Evolutionary conservation across 92 coral and sea anemone genomes (phyloP).

Genomic region (Hydrozoanthus gracilis): DNA sequence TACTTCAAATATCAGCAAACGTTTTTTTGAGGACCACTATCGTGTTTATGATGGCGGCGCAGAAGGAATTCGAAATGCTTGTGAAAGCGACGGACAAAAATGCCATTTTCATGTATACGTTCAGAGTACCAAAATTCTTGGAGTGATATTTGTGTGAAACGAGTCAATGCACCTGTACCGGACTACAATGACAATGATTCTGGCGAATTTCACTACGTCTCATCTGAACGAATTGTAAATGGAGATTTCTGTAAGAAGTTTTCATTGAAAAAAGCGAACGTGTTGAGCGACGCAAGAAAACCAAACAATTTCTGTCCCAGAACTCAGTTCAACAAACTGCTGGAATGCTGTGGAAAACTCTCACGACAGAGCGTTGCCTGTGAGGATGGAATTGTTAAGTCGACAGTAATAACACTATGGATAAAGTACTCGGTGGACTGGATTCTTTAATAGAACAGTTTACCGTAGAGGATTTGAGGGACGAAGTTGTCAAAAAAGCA

Average conservation of each 20-base stretch:
- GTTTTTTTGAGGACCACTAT: constrained; percentile 45
- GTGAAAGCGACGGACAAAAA: constrained; percentile 45
- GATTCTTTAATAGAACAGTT: constrained; percentile 3
- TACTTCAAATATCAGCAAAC: constrained; percentile 49
- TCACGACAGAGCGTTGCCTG: background rate
- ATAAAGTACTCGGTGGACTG: background rate
- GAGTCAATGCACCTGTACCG: constrained; percentile 31
- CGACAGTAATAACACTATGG: background rate
- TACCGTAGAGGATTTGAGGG: constrained; percentile 14
- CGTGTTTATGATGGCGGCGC: constrained; percentile 44
- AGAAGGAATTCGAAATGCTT: constrained; percentile 43
- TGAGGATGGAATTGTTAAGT: background rate
- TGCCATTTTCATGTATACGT: constrained; percentile 37
- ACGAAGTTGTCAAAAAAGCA: background rate
- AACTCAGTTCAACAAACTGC: background rate
- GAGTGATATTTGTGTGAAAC: constrained; percentile 36
- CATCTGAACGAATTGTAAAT: background rate
- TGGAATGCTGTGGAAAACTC: background rate
- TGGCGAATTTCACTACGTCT: background rate
- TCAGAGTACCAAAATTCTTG: constrained; percentile 8
- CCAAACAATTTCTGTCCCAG: constrained; percentile 1
- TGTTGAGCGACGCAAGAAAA: background rate
- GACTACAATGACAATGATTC: background rate
- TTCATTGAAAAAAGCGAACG: constrained; percentile 2
- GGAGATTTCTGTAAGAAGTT: constrained; percentile 1